Base-by-base conservation (phyloP, 2,888 invertebrate genomes). In the Harpagoxenus sublaevis region DNA sequence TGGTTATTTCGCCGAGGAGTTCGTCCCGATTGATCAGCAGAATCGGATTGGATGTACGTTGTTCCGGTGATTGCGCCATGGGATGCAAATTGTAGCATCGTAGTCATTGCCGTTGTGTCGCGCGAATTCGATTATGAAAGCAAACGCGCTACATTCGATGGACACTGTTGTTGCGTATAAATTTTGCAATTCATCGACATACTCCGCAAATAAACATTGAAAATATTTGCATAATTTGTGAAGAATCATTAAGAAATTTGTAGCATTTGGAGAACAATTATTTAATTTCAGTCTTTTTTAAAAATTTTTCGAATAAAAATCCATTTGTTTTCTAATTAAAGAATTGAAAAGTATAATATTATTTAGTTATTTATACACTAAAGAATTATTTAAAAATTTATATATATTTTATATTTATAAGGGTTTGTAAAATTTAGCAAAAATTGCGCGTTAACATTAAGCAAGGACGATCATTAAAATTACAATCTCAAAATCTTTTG, bases 1-100 rank as follows among this genome's bases (percentile, higher is more conserved):
- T 10, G 23, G 45, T 48, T 63, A 63, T 45, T 65, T 65, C 48
- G 65, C 8, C 51, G 65, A 75, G 75, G 23, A 51, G 65, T 35
- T 48, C n/a, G 31, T 48, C 9, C 75, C 65, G 75, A 75, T 65
- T 65, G 75, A 75, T 65, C 65, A 63, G 65, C 28, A 63, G 75
- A 75, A 65, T 39, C 75, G 48, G 48, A 75, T 75, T 51, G 51
- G 35, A 75, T 65, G 18, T 48, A 48, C 63, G 71, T 71, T 55
- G 71, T 65, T 75, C 65, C 65, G 48, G 48, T 75, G 75, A 75
- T 75, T 65, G 65, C 75, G 35, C 51, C 65, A 39, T 23, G 65
- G 18, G 65, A 63, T 75, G 75, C 75, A 75, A 75, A 75, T 75
- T 75, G 75, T 15, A 35, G 48, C 63, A 63, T 63, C 63, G 51